A percentile compares a stretch with the other conserved stretches of the same genome.
Evolutionary conservation across 2,113 vertebrate species (phyloP).

Genomic region (Esox niger): DNA sequence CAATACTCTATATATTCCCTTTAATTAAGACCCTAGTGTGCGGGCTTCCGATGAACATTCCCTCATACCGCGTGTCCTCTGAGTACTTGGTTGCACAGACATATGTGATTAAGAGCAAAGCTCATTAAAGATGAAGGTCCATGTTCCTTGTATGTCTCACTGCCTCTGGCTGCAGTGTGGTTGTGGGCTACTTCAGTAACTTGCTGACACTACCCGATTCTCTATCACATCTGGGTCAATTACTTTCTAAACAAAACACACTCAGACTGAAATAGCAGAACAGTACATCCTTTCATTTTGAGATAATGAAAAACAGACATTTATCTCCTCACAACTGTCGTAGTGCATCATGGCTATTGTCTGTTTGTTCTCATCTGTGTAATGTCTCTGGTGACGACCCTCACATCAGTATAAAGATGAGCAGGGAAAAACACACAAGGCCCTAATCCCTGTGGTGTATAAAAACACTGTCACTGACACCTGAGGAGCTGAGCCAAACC

Average conservation of each 20-base stretch:
- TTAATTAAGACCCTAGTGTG: constrained; percentile 7
- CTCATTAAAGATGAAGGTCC: constrained; percentile 2
- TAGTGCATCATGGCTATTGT: background rate
- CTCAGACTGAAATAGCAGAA: background rate
- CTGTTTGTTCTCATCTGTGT: background rate
- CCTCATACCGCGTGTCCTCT: constrained; percentile 7
- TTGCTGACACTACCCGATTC: background rate
- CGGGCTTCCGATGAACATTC: background rate
- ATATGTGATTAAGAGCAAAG: constrained; percentile 3
- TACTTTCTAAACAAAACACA: background rate
- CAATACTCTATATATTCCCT: background rate
- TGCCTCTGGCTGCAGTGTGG: background rate
- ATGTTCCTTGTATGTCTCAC: background rate
- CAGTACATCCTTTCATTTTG: background rate
- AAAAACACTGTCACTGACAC: background rate
- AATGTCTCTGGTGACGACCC: background rate
- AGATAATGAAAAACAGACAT: background rate
- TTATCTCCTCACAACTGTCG: too few relatives aligned
- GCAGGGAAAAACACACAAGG: background rate
- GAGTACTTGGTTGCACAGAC: constrained; percentile 2
- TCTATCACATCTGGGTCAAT: background rate
- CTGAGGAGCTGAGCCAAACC: background rate
- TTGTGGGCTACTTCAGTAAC: background rate
- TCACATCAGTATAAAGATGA: background rate
- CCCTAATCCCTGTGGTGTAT: background rate